phyloP scores from a whole-genome alignment of 2,888 invertebrate genomes.

The Autographa pulchrina region DNA sequence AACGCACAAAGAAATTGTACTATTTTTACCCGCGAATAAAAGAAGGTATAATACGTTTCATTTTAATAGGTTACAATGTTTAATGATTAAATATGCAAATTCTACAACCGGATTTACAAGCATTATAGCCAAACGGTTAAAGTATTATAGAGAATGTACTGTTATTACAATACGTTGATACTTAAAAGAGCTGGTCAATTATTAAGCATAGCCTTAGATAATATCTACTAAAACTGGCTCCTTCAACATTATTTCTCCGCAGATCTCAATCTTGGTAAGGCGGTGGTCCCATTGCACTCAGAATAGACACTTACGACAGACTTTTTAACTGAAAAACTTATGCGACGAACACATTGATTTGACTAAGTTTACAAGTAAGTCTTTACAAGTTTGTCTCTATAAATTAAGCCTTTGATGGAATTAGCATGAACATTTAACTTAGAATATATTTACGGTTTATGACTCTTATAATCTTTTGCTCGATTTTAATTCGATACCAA shows the following conservation, averaged over 20 bases:
- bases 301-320: neutral
- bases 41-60: too few species aligned
- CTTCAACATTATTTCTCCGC: slow-evolving; percentile 53
- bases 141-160: neutral
- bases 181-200: slow-evolving; percentile 9
- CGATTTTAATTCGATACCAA: too few species aligned
- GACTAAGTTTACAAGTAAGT: too few species aligned
- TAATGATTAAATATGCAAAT: neutral
- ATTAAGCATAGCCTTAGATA: slow-evolving; percentile 26
- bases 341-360: neutral
- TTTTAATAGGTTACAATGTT: too few species aligned
- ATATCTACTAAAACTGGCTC: slow-evolving; percentile 49
- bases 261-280: slow-evolving; percentile 64
- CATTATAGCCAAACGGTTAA: neutral
- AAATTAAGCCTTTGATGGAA: too few species aligned
- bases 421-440: too few species aligned
- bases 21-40: too few species aligned
- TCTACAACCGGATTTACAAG: neutral
- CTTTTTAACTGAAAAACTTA: too few species aligned
- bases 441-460: too few species aligned
- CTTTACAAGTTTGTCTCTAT: too few species aligned
- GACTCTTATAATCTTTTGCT: too few species aligned
- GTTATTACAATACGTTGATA: slow-evolving; percentile 7
- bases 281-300: neutral
- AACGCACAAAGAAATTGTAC: too few species aligned